phyloP scores from a whole-genome alignment of 2,888 invertebrate species.

The Caradrina kadenii region DNA sequence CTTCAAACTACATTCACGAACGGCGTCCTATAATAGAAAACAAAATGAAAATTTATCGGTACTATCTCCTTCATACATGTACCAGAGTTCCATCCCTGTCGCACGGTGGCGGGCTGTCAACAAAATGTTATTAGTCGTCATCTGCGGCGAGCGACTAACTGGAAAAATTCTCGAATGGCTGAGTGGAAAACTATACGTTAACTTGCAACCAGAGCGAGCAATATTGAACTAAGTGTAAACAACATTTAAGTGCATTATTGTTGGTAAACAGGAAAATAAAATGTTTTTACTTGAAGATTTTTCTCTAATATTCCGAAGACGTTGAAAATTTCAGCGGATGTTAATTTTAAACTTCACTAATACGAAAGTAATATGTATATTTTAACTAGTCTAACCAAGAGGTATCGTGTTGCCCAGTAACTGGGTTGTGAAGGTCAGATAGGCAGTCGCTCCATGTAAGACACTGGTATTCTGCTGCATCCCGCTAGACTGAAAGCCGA shows the following conservation, averaged over 20 bases:
- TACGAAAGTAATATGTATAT: not conserved
- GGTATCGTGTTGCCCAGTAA: too few species aligned
- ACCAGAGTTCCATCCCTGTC: constrained; percentile 72
- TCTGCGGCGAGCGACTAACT: constrained; percentile 72
- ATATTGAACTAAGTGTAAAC: constrained; percentile 37
- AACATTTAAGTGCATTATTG: constrained; percentile 7
- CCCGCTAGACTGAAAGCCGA: too few species aligned
- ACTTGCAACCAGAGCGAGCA: constrained; percentile 24
- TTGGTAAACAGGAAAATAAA: constrained; percentile 2
- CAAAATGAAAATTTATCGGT: constrained; percentile 33
- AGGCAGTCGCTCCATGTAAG: too few species aligned
- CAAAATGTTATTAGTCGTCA: constrained; percentile 85
- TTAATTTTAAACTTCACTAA: not conserved
- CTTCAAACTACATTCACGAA: not conserved
- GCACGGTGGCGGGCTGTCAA: constrained; percentile 81
- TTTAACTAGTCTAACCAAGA: too few species aligned
- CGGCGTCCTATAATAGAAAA: not conserved
- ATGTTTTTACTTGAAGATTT: not conserved
- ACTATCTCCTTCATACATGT: constrained; percentile 67
- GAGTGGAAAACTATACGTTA: constrained; percentile 58
- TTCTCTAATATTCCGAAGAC: not conserved
- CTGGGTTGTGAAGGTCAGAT: too few species aligned
- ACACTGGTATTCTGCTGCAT: too few species aligned
- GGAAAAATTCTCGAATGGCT: constrained; percentile 65
- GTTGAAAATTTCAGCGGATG: not conserved